A percentile compares a stretch with the other conserved stretches of the same genome.
phyloP scores from a whole-genome alignment of 2,113 vertebrate genomes.

The Nerophis ophidion region DNA sequence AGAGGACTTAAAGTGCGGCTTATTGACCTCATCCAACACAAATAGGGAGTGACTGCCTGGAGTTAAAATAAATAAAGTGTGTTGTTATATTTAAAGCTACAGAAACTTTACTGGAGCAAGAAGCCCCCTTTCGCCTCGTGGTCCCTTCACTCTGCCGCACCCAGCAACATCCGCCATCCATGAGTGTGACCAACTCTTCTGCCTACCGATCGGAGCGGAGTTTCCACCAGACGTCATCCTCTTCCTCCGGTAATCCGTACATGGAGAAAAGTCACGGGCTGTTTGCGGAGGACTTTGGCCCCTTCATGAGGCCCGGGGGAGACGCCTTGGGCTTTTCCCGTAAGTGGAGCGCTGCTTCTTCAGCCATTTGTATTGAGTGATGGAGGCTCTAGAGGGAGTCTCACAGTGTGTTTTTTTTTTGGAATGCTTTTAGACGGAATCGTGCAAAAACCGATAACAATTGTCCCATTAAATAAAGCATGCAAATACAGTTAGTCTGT shows the following conservation, averaged over 20 bases:
- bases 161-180: conserved; percentile 57
- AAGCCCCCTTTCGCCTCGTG: conserved; percentile 33
- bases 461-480: too few relatives aligned
- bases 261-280: conserved; percentile 89
- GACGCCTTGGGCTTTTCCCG: conserved; percentile 84
- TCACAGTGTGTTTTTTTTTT: too few relatives aligned
- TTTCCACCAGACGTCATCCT: conserved; percentile 75
- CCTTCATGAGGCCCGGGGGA: conserved; percentile 79
- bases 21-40: conserved; percentile 16
- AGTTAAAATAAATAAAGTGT: background rate
- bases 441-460: too few relatives aligned
- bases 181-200: conserved; percentile 76
- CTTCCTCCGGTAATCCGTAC: conserved; percentile 71
- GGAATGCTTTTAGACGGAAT: too few relatives aligned
- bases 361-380: conserved; percentile 1
- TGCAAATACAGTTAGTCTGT: too few relatives aligned
- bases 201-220: conserved; percentile 80
- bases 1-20: conserved; percentile 4
- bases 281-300: conserved; percentile 84
- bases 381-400: background rate
- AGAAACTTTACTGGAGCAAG: conserved; percentile 14
- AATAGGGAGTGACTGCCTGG: conserved; percentile 6
- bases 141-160: conserved; percentile 41
- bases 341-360: conserved; percentile 48
- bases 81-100: conserved; percentile 9